Percentiles rank a stretch among this genome's conserved stretches.
These are phyloP conservation scores for Eulemur rubriventer DNA, from an alignment of 2,797 vertebrate species.

Conservation along the genomic window DNA sequence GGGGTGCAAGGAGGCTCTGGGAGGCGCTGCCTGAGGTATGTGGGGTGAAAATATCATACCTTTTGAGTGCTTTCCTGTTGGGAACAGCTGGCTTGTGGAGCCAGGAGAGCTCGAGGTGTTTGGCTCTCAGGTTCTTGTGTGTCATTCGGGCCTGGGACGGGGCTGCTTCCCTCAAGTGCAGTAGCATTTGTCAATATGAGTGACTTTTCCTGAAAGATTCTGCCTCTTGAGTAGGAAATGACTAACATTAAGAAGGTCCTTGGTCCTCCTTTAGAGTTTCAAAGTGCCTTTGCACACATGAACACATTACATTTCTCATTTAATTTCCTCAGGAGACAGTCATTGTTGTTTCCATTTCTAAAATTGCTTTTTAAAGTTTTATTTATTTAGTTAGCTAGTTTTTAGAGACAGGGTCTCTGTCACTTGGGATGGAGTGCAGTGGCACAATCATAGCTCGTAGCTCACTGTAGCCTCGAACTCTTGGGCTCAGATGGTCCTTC, in stretches of 20 bases:
- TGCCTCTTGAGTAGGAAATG: not conserved
- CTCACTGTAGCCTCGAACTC: too few relatives aligned
- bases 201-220: not conserved
- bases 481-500: too few relatives aligned
- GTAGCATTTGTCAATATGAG: accelerated
- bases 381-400: too few relatives aligned
- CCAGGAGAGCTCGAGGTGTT: too few relatives aligned
- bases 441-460: not conserved
- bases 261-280: not conserved
- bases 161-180: not conserved
- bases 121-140: not conserved
- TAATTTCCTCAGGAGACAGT: not conserved
- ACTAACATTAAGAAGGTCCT: not conserved
- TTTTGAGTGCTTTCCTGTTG: not conserved
- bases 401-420: not conserved
- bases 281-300: not conserved
- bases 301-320: not conserved
- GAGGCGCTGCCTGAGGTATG: not conserved
- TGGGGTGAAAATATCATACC: accelerated
- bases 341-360: too few relatives aligned
- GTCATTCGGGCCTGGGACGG: too few relatives aligned
- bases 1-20: accelerated
- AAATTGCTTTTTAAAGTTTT: too few relatives aligned
- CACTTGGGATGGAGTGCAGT: not conserved
- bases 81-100: not conserved